These are phyloP conservation scores for Cryptoleucopteryx plumbea DNA, from an alignment of 2,113 vertebrate species.

Conservation along the genomic window DNA sequence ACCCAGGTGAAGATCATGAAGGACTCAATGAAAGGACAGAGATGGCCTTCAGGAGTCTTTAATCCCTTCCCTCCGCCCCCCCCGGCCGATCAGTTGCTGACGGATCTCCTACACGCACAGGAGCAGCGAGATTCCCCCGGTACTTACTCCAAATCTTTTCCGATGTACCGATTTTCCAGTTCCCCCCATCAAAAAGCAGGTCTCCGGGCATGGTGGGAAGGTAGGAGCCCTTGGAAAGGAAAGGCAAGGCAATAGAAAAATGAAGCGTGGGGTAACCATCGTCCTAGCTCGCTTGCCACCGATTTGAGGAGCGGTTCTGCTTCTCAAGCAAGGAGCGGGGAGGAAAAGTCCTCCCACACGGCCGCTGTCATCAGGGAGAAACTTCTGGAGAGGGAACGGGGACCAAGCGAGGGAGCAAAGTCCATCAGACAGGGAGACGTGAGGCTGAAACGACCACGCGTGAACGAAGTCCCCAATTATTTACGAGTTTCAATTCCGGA, in stretches of 20 bases:
- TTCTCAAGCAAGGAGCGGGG: background rate
- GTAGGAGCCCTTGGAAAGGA: background rate
- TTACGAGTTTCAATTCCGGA: background rate
- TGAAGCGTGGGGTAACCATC: too few species aligned
- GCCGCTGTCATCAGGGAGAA: background rate
- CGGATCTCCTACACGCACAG: background rate
- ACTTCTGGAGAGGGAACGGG: background rate
- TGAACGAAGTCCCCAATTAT: background rate
- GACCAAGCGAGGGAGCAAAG: background rate
- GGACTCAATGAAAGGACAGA: background rate
- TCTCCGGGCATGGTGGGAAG: background rate
- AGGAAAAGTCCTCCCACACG: background rate
- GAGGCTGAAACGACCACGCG: background rate
- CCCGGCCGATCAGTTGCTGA: background rate
- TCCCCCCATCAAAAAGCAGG: background rate
- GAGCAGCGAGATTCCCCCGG: background rate
- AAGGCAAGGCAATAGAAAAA: background rate
- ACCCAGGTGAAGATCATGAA: background rate
- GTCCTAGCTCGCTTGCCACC: background rate
- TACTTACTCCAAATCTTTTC: background rate
- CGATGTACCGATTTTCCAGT: accelerated
- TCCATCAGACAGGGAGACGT: background rate
- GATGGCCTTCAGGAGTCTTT: background rate
- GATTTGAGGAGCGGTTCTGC: background rate
- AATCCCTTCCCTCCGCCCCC: background rate